Evolutionary conservation across 2,113 vertebrate genomes (phyloP), one percentile per base, ranked within the genome.

Genomic region (Tachysurus fulvidraco): DNA sequence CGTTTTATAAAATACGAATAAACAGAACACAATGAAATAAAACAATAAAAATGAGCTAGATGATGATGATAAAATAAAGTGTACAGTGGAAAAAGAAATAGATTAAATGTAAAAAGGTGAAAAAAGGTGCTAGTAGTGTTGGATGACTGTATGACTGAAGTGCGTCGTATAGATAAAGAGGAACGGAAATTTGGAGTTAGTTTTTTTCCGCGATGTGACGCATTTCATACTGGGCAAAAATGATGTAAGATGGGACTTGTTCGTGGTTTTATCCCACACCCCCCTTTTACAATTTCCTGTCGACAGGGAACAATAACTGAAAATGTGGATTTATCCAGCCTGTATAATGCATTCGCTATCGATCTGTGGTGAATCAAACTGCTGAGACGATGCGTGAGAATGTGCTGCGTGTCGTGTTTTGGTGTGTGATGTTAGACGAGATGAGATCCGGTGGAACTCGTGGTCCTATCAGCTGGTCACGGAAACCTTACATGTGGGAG

Each of bases 361-460:
- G 0, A 67, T 67, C 4, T 46, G 44, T 12, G 23, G 23, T 25
- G 23, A 46, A 23, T 7, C 44, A 25, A 50, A 74, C 46, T 7
- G 86, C 88, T 81, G 90, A 85, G 65, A 86, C 85, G 85, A 93
- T 91, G 88, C 88, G 81, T 89, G 30, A 83, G 90, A 89, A 91
- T 94, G 92, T 92, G 92, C 90, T 84, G 86, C 73, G 46, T 50
- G 46, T 50, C 8, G 8, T 5, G 46, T 50, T 50, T 36, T 36
- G 36, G 36, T 36, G 36, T 36, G 36, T 36, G 36, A 50, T 50
- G 86, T 83, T 81, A 86, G 89, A 76, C 52, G 90, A 92, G 36
- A 93, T 92, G 90, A 93, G 91, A 91, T 89, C 77, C 25, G 44
- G 67, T 81, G 0, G 46, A 84, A 88, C 76, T 87, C 74, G 88